Conservation (phyloP, 2,888 invertebrate species). For the Stenichneumon culpator region DNA sequence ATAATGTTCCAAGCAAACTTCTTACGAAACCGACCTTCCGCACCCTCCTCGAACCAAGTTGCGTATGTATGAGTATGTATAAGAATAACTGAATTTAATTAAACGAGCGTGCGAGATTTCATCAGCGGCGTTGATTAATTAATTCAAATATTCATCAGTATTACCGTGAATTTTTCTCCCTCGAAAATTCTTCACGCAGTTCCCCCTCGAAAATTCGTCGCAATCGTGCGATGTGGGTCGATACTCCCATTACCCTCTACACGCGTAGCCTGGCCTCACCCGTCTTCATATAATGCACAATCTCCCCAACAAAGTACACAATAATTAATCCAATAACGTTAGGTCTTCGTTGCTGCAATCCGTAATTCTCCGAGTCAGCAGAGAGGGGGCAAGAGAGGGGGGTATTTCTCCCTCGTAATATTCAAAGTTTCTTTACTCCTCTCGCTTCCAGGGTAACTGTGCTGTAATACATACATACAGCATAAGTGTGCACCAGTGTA, state of each 20-base stretch:
- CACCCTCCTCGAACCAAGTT: no score
- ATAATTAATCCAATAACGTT: slow-evolving; percentile 53
- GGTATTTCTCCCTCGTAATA: slow-evolving; percentile 5
- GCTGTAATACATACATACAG: background rate
- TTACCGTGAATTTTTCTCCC: slow-evolving; percentile 2
- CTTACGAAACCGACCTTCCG: no score
- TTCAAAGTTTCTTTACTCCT: slow-evolving; percentile 41
- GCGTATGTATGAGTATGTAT: background rate
- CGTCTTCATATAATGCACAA: slow-evolving; percentile 23
- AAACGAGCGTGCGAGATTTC: background rate
- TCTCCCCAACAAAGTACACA: slow-evolving; percentile 24
- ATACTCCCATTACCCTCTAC: background rate
- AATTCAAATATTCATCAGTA: slow-evolving; percentile 42
- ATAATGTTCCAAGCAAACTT: no score
- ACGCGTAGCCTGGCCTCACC: background rate
- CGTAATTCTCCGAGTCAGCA: slow-evolving; percentile 21
- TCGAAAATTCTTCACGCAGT: background rate
- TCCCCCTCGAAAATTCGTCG: background rate
- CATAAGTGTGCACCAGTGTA: background rate
- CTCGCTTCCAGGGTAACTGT: background rate
- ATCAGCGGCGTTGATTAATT: slow-evolving; percentile 25
- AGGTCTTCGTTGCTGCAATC: slow-evolving; percentile 19
- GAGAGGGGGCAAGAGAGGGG: background rate
- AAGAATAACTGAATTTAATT: slow-evolving; percentile 45
- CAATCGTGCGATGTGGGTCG: slow-evolving; percentile 3